phyloP scores from a whole-genome alignment of 2,888 invertebrate genomes.

The Melieria omissa region DNA sequence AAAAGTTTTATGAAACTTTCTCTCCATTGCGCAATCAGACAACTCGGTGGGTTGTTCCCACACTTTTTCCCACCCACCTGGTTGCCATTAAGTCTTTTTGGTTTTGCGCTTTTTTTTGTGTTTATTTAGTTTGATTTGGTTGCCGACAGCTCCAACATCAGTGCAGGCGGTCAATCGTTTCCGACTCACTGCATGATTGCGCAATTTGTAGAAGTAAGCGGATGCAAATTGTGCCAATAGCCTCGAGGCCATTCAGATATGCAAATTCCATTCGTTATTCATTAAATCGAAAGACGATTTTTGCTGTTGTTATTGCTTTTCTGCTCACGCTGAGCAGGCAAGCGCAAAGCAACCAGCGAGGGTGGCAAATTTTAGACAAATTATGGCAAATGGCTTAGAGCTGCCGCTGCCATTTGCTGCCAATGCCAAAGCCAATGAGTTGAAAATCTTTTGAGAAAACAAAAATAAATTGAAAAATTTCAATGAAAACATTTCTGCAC shows the following conservation, averaged over 20 bases:
- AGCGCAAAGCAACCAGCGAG: not conserved
- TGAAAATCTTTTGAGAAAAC: not conserved
- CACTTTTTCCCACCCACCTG: too few species aligned
- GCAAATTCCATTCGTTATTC: slow-evolving; percentile 14
- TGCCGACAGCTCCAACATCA: too few species aligned
- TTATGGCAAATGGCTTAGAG: not conserved
- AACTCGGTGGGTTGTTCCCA: too few species aligned
- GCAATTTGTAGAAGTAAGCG: slow-evolving; percentile 28
- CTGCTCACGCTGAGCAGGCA: too few species aligned
- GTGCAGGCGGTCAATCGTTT: slow-evolving; percentile 6
- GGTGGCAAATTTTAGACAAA: not conserved
- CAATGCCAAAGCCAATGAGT: not conserved
- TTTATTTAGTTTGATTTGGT: too few species aligned
- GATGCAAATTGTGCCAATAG: slow-evolving; percentile 32
- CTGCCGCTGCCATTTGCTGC: not conserved
- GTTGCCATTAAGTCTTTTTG: too few species aligned
- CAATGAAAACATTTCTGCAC: not conserved
- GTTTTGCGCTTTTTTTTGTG: too few species aligned
- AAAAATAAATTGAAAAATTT: not conserved
- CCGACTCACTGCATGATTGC: slow-evolving; percentile 25
- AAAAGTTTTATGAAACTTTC: too few species aligned
- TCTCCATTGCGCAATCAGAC: too few species aligned
- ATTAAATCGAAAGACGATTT: slow-evolving; percentile 1
- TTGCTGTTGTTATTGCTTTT: too few species aligned
- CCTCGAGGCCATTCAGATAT: slow-evolving; percentile 26